These are phyloP conservation scores for Australoheros facetus DNA, from an alignment of 2,797 vertebrate genomes.

Conservation along the genomic window DNA sequence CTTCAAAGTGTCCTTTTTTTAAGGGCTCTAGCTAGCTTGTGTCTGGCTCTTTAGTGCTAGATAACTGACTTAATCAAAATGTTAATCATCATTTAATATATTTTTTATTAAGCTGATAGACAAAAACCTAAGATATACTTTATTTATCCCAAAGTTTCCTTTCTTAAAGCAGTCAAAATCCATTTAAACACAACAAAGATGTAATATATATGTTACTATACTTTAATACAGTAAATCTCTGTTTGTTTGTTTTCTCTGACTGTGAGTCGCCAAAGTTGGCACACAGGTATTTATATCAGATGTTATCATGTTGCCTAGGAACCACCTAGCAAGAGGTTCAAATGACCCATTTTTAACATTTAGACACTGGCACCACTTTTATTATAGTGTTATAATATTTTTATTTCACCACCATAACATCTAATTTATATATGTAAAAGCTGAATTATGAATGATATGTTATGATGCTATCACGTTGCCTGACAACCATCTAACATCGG, in stretches of 20 bases:
- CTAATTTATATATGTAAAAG: not conserved
- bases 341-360: accelerated
- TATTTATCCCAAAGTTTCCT: not conserved
- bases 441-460: not conserved
- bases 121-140: not conserved
- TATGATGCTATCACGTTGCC: not conserved
- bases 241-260: not conserved
- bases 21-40: not conserved
- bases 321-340: not conserved
- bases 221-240: not conserved
- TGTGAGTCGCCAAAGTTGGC: not conserved
- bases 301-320: not conserved
- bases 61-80: not conserved
- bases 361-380: too few species aligned
- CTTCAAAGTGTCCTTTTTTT: not conserved
- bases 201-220: not conserved
- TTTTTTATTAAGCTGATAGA: not conserved
- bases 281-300: not conserved
- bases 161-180: accelerated
- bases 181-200: not conserved
- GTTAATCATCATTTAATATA: not conserved
- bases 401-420: not conserved
- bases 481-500: not conserved
- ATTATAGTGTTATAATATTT: not conserved
- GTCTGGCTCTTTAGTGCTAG: not conserved